Evolutionary conservation across 2,888 invertebrate species (phyloP), one percentile per base, ranked within the genome.

Genomic region (Melipona beecheii): DNA sequence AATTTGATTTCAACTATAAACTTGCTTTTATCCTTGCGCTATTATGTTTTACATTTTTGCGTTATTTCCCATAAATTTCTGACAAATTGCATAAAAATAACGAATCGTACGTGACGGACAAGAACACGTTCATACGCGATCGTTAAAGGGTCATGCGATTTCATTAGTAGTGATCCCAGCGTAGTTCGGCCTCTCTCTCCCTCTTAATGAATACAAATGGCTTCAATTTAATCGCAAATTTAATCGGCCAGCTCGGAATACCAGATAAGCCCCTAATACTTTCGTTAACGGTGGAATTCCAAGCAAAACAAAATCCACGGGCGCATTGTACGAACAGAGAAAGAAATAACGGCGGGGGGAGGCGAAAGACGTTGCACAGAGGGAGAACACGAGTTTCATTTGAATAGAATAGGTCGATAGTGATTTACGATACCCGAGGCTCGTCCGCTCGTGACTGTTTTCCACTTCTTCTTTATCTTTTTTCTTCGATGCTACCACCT

Each of bases 371-470:
- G 74, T 88, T 81, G 80, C 80, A 78, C 77, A 80, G 88, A 87
- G 89, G 87, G 83, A 87, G 88, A 87, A 89, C 84, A 86, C 87
- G 88, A 88, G 91, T 91, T 91, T 92, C 91, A 93, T 93, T 93
- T 92, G 92, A 93, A 93, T 93, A 91, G 92, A 93, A 93, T 93
- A 91, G 92, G 87, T 88, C 90, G 91, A 91, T 91, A 90, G 90
- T 91, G 92, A 92, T 93, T 93, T 93, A 93, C 89, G 91, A 89
- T 90, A 88, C 86, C 86, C 78, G 81, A 76, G 85, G 75, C 76
- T 87, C 84, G 87, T 84, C 82, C 83, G 85, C 87, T 89, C 89
- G 88, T 90, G 84, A 89, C 89, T 85, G 89, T 88, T 90, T 90
- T 89, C 87, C 85, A 81, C 86, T 81, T 88, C 86, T 88, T 85